Evolutionary conservation across 2,113 vertebrate species (phyloP).

Genomic region (Ploceus nigricollis): DNA sequence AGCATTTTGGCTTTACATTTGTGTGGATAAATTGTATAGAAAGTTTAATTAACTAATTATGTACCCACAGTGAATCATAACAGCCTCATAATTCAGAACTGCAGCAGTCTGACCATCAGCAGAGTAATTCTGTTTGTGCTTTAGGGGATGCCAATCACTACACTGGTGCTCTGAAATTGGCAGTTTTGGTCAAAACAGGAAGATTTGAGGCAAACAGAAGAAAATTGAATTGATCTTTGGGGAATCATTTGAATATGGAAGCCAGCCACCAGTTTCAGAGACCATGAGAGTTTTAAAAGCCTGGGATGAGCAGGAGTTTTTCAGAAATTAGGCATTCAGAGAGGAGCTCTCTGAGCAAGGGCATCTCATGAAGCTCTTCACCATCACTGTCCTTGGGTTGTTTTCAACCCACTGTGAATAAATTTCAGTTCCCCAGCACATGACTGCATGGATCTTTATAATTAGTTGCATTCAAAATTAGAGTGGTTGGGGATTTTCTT

Average conservation of each 20-base stretch:
- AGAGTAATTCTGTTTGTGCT: background rate
- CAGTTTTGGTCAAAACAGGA: background rate
- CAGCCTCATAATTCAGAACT: background rate
- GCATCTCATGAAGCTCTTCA: background rate
- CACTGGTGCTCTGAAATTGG: background rate
- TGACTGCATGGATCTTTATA: background rate
- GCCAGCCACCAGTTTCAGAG: background rate
- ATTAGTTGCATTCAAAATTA: background rate
- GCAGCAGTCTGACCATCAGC: background rate
- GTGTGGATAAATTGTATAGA: background rate
- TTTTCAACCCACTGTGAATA: background rate
- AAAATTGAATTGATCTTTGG: background rate
- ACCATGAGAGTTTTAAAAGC: background rate
- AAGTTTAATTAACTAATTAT: background rate
- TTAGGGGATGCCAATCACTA: background rate
- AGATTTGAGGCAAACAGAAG: background rate
- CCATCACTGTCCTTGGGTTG: background rate
- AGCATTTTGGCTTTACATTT: background rate
- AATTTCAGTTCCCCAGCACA: background rate
- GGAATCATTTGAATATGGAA: background rate
- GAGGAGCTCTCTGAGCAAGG: background rate
- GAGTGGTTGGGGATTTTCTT: background rate
- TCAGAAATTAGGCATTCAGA: background rate
- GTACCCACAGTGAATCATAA: background rate
- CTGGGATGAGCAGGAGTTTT: background rate